Evolutionary conservation across 2,113 vertebrate species (phyloP).

Genomic region (Xiphorhynchus elegans): DNA sequence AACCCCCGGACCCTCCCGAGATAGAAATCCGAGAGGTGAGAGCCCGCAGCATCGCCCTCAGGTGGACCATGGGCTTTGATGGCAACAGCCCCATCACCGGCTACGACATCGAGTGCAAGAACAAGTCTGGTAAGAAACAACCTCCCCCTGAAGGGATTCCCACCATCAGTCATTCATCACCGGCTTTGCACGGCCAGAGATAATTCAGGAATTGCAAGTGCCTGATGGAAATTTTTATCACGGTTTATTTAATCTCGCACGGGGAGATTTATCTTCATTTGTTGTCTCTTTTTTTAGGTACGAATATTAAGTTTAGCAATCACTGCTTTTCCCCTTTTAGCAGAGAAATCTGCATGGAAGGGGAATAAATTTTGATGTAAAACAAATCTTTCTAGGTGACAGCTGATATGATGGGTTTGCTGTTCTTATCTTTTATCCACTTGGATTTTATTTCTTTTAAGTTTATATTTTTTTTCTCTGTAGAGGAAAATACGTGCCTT

Average conservation of each 20-base stretch:
- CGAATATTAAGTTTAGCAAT: not conserved
- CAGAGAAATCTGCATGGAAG: not conserved
- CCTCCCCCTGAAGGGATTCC: not conserved
- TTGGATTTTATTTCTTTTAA: not conserved
- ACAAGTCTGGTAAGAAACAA: slow-evolving; percentile 89
- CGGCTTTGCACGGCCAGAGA: not conserved
- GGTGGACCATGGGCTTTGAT: slow-evolving; percentile 99
- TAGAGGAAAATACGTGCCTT: not conserved
- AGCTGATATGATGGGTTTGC: not conserved
- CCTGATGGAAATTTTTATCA: not conserved
- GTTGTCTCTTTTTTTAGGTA: not conserved
- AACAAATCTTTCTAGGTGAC: not conserved
- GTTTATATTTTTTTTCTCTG: not conserved
- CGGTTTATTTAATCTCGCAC: not conserved
- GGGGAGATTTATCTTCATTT: not conserved
- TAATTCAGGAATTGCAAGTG: not conserved
- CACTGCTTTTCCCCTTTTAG: not conserved
- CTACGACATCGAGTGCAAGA: slow-evolving; percentile 99
- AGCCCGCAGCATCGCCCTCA: slow-evolving; percentile 93
- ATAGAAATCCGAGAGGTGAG: slow-evolving; percentile 97
- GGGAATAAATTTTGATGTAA: not conserved
- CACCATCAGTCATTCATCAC: accelerated
- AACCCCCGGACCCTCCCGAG: slow-evolving; percentile 94
- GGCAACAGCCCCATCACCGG: slow-evolving; percentile 98
- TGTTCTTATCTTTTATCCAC: not conserved